Evolutionary conservation across 2,113 vertebrate genomes (phyloP), one percentile per base, ranked within the genome.

Genomic region (Myotis brandtii): DNA sequence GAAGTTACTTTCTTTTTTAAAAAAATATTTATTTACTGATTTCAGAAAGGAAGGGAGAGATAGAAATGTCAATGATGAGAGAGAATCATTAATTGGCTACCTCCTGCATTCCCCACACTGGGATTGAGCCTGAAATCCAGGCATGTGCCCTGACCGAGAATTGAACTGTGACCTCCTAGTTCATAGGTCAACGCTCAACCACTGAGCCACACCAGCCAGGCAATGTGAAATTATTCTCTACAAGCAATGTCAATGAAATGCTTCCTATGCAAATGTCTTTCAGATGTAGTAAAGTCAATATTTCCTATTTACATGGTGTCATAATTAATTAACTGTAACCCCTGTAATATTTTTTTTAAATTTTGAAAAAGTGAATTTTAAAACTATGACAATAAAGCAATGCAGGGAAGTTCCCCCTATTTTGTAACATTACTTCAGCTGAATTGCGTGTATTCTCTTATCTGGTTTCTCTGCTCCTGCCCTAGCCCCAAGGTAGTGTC

Each of bases 221-320:
- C 23, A 95, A 94, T 67, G 18, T 59, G 43, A 83, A 90, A 20
- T 75, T 87, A 88, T 92, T 96, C 95, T 96, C n/a, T 86, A 25
- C 10, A 87, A 93, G 43, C 92, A 75, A 76, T 91, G 25, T 84
- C 75, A 92, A 85, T 66, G 48, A 66, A 95, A 85, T 69, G 48
- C 88, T 96, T 91, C 23, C 48, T 32, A 91, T 94, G 79, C 30
- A 95, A 96, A 83, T 90, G 21, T 20, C 34, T 89, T 84, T 95
- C 25, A 32, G 37, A 93, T 82, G 37, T 93, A 79, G 93, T 25
- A 86, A 95, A 95, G 79, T 77, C 64, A 94, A 17, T 72, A 66
- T 54, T n/a, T 89, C 86, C 32, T 86, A 81, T 89, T 94, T 83
- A 86, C 23, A 69, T 48, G 23, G 27, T 88, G 11, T 77, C 72